Percentiles rank a stretch among this genome's conserved stretches.
These are phyloP conservation scores for Tiphia femorata DNA, from an alignment of 2,888 invertebrate genomes.

Conservation along the genomic window DNA sequence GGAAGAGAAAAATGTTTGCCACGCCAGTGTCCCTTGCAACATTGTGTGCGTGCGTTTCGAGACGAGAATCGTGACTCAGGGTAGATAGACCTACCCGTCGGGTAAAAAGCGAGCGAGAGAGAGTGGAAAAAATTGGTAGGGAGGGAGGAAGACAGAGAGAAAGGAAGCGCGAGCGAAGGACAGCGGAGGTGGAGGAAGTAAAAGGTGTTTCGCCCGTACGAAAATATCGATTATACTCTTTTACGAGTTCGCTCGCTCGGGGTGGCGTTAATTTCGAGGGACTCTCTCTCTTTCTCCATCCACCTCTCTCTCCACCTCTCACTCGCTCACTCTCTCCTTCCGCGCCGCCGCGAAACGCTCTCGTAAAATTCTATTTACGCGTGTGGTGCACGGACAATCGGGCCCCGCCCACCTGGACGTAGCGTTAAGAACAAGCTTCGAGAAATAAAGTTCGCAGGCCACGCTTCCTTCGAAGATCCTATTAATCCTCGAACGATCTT, in stretches of 20 bases:
- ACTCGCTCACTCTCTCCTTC: too few relatives aligned
- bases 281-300: conserved; percentile 18
- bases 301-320: conserved; percentile 29
- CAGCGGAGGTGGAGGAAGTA: conserved; percentile 10
- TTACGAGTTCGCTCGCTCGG: conserved; percentile 47
- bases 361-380: conserved; percentile 54
- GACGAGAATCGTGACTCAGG: too few relatives aligned
- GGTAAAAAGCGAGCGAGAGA: conserved; percentile 13
- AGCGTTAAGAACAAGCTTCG: too few relatives aligned
- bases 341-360: too few relatives aligned
- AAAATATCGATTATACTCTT: conserved; percentile 58
- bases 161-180: neutral
- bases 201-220: conserved; percentile 44
- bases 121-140: neutral
- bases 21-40: too few relatives aligned
- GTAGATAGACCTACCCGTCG: too few relatives aligned
- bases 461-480: too few relatives aligned
- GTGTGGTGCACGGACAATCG: conserved; percentile 26
- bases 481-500: too few relatives aligned
- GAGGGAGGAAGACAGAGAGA: neutral
- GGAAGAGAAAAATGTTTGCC: too few relatives aligned
- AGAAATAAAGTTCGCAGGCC: too few relatives aligned
- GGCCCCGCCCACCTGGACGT: too few relatives aligned
- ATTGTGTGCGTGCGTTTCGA: too few relatives aligned
- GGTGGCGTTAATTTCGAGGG: conserved; percentile 56